phyloP scores from a whole-genome alignment of 1,140 invertebrate genomes.

The Agrilus planipennis region DNA sequence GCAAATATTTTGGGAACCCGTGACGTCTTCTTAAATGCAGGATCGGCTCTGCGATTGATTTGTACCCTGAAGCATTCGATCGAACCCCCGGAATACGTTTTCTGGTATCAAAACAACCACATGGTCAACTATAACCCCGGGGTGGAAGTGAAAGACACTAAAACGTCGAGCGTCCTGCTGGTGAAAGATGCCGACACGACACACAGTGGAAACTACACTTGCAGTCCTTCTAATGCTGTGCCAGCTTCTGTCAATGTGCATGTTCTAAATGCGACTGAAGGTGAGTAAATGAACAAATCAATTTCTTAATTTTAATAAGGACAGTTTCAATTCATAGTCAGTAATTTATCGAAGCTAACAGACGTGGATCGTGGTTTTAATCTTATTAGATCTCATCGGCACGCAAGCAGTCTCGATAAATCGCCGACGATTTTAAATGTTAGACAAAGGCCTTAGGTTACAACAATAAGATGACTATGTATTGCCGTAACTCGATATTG shows the following conservation, averaged over 20 bases:
- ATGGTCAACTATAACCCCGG: conserved; percentile 61
- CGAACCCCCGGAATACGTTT: conserved; percentile 60
- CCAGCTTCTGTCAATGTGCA: conserved; percentile 55
- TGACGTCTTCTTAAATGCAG: conserved; percentile 62
- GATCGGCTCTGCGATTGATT: conserved; percentile 55
- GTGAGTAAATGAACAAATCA: conserved; percentile 13
- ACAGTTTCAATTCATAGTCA: background rate
- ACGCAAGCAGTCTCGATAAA: no score
- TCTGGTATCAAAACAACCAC: conserved; percentile 62
- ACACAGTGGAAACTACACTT: conserved; percentile 54
- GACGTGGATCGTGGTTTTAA: no score
- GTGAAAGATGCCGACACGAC: conserved; percentile 41
- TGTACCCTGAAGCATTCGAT: conserved; percentile 58
- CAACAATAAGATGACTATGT: no score
- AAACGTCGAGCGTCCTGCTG: conserved; percentile 39
- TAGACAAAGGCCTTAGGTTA: no score
- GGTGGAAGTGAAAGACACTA: conserved; percentile 34
- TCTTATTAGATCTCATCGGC: no score
- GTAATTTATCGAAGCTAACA: no score
- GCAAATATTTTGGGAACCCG: conserved; percentile 63
- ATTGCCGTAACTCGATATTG: no score
- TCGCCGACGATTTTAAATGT: no score
- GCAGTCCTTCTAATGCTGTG: conserved; percentile 53
- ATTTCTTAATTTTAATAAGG: no score
- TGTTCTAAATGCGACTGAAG: conserved; percentile 39